Evolutionary conservation across 2,888 invertebrate species (phyloP).

Genomic region (Drepana falcataria): DNA sequence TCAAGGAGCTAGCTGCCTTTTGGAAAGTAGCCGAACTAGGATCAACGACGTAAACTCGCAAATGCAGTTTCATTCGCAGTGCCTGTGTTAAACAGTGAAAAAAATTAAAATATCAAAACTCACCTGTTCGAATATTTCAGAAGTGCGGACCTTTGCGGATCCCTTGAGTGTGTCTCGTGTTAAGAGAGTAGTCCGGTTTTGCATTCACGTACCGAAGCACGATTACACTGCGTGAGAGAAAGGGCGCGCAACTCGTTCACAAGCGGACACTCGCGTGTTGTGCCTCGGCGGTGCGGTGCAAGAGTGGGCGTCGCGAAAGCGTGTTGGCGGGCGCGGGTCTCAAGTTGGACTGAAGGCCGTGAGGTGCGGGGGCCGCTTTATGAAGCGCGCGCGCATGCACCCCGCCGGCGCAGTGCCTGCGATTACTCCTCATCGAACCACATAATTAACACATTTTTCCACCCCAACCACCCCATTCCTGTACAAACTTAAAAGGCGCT

Average conservation of each 20-base stretch:
- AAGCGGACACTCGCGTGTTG: conserved; percentile 65
- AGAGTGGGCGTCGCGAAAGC: conserved; percentile 63
- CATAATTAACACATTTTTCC: conserved; percentile 7
- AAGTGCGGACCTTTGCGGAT: conserved; percentile 48
- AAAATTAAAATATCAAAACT: conserved; percentile 32
- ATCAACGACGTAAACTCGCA: conserved; percentile 45
- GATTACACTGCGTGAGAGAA: conserved; percentile 75
- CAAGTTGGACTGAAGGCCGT: conserved; percentile 71
- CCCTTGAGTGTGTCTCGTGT: conserved; percentile 53
- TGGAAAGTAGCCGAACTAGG: conserved; percentile 49
- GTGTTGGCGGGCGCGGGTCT: conserved; percentile 65
- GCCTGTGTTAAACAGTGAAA: conserved; percentile 26
- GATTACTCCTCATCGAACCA: conserved; percentile 20
- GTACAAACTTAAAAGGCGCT: no score
- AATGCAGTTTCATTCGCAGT: conserved; percentile 49
- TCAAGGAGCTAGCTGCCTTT: conserved; percentile 44
- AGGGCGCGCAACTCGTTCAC: conserved; percentile 69
- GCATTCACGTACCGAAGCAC: conserved; percentile 75
- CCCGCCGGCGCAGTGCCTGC: conserved; percentile 38
- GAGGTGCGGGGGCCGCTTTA: conserved; percentile 72
- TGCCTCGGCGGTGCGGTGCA: conserved; percentile 49
- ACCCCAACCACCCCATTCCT: conserved; percentile 3
- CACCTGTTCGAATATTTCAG: conserved; percentile 54
- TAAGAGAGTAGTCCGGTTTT: conserved; percentile 72
- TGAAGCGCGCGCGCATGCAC: conserved; percentile 49